These are phyloP conservation scores for Thelaira solivaga DNA, from an alignment of 2,888 invertebrate genomes.

Conservation along the genomic window DNA sequence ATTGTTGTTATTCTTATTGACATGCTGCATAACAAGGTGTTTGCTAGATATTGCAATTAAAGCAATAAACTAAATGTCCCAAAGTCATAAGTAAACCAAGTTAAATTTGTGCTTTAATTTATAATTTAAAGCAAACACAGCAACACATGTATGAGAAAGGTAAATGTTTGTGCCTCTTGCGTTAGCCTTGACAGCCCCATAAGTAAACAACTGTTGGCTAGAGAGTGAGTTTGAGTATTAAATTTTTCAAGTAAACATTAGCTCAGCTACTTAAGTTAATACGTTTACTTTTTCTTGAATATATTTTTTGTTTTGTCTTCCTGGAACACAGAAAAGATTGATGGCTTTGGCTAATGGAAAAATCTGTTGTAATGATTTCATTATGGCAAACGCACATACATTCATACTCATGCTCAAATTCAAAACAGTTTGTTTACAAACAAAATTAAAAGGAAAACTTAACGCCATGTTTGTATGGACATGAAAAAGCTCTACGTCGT, in stretches of 20 bases:
- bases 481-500: slow-evolving; percentile 20
- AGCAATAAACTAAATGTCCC: background rate
- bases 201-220: background rate
- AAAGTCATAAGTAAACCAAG: background rate
- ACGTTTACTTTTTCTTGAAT: slow-evolving; percentile 30
- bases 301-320: background rate
- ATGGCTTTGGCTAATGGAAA: slow-evolving; percentile 63
- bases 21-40: background rate
- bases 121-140: background rate
- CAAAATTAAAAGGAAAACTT: background rate
- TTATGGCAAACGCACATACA: background rate
- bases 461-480: slow-evolving; percentile 2
- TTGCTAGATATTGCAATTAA: background rate
- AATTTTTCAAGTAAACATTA: slow-evolving; percentile 32
- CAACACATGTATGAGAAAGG: background rate
- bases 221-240: slow-evolving; percentile 18
- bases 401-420: too few species aligned
- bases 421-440: slow-evolving; percentile 49
- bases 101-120: background rate
- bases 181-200: background rate
- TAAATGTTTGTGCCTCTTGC: background rate
- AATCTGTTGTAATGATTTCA: slow-evolving; percentile 58
- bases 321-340: slow-evolving; percentile 58
- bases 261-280: slow-evolving; percentile 36
- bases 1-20: background rate